Conservation (phyloP, 2,888 invertebrate species). For the Pachymerium ferrugineum region DNA sequence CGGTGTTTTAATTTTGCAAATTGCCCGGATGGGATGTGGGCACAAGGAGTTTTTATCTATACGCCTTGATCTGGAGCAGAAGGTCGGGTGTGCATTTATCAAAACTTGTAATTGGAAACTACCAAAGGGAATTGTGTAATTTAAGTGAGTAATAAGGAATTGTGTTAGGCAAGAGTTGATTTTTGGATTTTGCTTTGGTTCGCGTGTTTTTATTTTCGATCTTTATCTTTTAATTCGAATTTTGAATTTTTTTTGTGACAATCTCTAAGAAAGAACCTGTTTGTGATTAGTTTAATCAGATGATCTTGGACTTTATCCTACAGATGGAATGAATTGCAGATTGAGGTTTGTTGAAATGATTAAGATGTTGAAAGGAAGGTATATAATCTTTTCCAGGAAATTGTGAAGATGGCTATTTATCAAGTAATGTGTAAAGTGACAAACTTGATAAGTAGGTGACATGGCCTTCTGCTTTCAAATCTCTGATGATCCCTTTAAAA, state of each 20-base stretch:
- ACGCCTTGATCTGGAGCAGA: not conserved
- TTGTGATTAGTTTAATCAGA: not conserved
- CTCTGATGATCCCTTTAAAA: too few species aligned
- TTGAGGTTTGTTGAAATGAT: not conserved
- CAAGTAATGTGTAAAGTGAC: too few species aligned
- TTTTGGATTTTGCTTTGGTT: too few species aligned
- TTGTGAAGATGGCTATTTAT: conserved; percentile 1
- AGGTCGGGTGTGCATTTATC: conserved; percentile 17
- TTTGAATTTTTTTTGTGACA: not conserved
- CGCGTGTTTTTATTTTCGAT: not conserved
- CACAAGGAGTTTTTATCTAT: conserved; percentile 18
- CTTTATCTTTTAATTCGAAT: not conserved
- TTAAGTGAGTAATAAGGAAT: not conserved
- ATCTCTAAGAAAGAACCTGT: conserved; percentile 3
- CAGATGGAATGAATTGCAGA: not conserved
- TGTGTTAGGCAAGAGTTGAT: not conserved
- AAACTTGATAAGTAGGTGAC: too few species aligned
- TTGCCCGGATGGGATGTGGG: conserved; percentile 19
- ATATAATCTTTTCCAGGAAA: not conserved
- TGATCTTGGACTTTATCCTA: conserved; percentile 1
- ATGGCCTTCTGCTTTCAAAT: too few species aligned
- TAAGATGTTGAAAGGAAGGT: not conserved
- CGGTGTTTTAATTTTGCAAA: conserved; percentile 19
- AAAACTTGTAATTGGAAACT: conserved; percentile 6
- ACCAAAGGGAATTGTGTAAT: conserved; percentile 23